Evolutionary conservation across 53 echinoderm and acorn worm genomes (phyloP).

Genomic region (Pentamera pediparva): DNA sequence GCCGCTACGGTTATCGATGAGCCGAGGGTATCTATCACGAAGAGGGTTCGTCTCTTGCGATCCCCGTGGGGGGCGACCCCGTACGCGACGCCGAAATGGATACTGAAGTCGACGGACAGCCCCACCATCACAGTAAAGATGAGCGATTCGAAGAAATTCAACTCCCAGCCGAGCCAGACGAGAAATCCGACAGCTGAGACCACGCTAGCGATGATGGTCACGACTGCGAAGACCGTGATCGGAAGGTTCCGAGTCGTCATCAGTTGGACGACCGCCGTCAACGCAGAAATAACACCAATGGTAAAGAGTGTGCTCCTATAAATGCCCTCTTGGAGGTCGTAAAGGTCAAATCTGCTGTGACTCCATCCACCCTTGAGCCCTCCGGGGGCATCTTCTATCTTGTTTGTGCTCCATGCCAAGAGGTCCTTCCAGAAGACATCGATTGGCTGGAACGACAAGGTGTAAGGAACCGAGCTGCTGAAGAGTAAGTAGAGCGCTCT

Average conservation of each 20-base stretch:
- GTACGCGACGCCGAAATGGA: constrained; percentile 87
- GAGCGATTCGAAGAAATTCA: constrained; percentile 73
- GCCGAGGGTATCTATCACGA: constrained; percentile 49
- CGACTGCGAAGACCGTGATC: constrained; percentile 53
- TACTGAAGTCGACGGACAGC: constrained; percentile 71
- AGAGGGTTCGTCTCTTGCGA: constrained; percentile 43
- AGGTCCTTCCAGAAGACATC: constrained; percentile 58
- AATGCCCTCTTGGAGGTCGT: constrained; percentile 69
- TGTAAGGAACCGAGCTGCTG: not conserved
- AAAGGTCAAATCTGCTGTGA: constrained; percentile 24
- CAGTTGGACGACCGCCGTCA: constrained; percentile 46
- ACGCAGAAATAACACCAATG: constrained; percentile 50
- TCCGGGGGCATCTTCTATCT: constrained; percentile 50
- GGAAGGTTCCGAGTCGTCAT: constrained; percentile 63
- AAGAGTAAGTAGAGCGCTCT: constrained; percentile 13
- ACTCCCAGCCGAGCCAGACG: constrained; percentile 79
- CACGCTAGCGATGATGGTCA: constrained; percentile 53
- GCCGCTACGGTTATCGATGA: constrained; percentile 77
- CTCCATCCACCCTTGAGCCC: constrained; percentile 58
- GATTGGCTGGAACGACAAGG: constrained; percentile 32
- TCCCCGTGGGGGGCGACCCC: constrained; percentile 53
- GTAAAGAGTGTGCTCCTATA: constrained; percentile 46
- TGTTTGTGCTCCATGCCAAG: constrained; percentile 35
- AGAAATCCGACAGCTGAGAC: constrained; percentile 63
- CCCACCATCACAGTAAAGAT: constrained; percentile 79